Evolutionary conservation across 2,797 vertebrate species (phyloP), one percentile per base, ranked within the genome.

Genomic region (Macrochelys suwanniensis): DNA sequence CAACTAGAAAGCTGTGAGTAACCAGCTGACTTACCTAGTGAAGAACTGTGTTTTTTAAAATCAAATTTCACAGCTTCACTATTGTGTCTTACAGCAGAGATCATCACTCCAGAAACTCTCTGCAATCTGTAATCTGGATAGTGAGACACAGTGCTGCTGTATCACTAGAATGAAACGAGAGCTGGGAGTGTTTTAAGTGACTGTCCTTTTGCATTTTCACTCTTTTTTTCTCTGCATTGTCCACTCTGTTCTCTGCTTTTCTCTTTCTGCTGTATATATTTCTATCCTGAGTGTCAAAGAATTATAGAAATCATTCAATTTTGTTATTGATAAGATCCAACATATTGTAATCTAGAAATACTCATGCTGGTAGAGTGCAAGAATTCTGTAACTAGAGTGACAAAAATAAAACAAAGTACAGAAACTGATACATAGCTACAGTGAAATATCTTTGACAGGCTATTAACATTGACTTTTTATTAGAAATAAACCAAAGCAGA

Each of bases 1-100:
- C 99, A 99, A 90, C 98, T 99, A 93, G 99, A 99, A 93, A 99
- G 99, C 93, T 99, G 99, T 99, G 98, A 99, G 99, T 98, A 51
- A 77, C 78, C 51, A 61, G 0, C 51, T 92, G 13, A 4, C 82
- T 93, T 87, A 87, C 47, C 9, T 85, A 26, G 49, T 1, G 3
- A 78, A 85, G 21, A 91, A 33, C 17, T 28, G 15, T 16, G 37
- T 84, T 0, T 1, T 19, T 45, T 25, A 12, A 80, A 80, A 31
- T 42, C 23, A 82, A n/a, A 47, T 31, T 6, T 80, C 59, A 57
- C 84, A 19, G 54, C 45, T 77, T 77, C 26, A 49, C 15, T 77
- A 31, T 49, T 17, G 28, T 31, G 26, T 7, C 28, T 77, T 49
- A 25, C 26, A 17, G 15, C 4, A 13, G 25, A 9, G 42, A 49